Base-by-base conservation (phyloP, 2,113 vertebrate genomes). In the Eulacestoma nigropectus region DNA sequence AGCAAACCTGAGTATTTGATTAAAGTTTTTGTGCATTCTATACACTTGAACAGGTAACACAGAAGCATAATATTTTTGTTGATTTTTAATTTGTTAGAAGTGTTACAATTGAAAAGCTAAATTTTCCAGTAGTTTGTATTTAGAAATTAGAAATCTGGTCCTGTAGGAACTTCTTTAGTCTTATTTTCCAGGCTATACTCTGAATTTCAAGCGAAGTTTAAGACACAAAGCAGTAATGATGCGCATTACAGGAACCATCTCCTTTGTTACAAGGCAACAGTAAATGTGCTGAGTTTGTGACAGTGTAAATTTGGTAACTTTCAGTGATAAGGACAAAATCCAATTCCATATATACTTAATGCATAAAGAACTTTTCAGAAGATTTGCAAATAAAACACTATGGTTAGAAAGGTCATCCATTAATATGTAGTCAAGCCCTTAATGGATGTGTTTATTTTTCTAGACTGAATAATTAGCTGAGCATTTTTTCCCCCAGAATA, bases 1-100 rank as follows among this genome's bases (percentile, higher is more conserved):
- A 99, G 98, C 98, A 98, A 99, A 98, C 99, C 98, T 97, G 98
- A 98, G 98, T 99, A 98, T 99, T 99, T 99, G 99, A 99, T 99
- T 99, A 99, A 99, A 99, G 98, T 98, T 98, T 98, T 99, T 99
- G 98, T 98, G 98, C 98, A 98, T 99, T 99, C 98, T 98, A 98
- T 99, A 98, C 98, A 98, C 98, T 97, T 97, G 96, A 98, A 98
- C 97, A 98, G 98, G 98, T 98, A 97, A 97, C 97, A 95, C 49
- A 95, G 98, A 97, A 95, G 97, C 96, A 97, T 94, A 96, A 95
- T 98, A 96, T 97, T 98, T 97, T 97, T 97, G 98, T 97, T 98
- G 97, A 97, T 98, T 98, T 98, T 98, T 98, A 96, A 98, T 98
- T 98, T 98, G 97, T 96, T 95, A 89, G 78, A 96, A 95, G 95